Conservation (phyloP, 2,888 invertebrate genomes). For the Halictus quadricinctus region DNA sequence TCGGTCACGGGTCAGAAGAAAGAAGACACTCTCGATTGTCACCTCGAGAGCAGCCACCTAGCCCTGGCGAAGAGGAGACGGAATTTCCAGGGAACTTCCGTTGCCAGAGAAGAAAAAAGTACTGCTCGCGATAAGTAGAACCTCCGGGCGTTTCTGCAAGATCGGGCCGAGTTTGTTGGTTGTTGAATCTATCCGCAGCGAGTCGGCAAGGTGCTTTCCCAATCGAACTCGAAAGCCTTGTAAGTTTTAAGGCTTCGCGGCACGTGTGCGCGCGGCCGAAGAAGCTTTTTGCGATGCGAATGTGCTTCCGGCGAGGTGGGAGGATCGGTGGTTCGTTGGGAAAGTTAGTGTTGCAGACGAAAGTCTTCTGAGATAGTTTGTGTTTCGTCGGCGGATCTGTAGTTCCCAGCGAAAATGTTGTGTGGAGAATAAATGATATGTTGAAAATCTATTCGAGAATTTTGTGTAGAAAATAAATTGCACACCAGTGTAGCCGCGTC, state of each 20-base stretch:
- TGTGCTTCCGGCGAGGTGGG: not conserved
- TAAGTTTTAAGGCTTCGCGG: constrained; percentile 2
- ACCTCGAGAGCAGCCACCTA: not conserved
- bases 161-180: not conserved
- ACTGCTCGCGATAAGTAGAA: not conserved
- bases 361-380: not conserved
- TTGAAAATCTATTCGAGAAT: not conserved
- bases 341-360: not conserved
- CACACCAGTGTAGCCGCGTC: too few relatives aligned
- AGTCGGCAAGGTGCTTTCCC: not conserved
- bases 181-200: not conserved
- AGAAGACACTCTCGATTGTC: constrained; percentile 18
- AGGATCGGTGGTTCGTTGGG: not conserved
- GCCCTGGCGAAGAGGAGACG: not conserved
- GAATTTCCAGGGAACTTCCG: not conserved
- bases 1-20: constrained; percentile 43
- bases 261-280: not conserved
- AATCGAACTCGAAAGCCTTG: constrained; percentile 5
- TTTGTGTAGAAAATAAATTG: not conserved
- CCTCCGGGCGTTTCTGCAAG: not conserved
- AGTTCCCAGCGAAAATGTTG: not conserved
- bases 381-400: not conserved
- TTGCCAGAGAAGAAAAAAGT: not conserved
- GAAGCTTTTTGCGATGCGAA: not conserved
- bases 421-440: not conserved